Base-by-base conservation (phyloP, 2,888 invertebrate genomes). In the Sepiola atlantica region DNA sequence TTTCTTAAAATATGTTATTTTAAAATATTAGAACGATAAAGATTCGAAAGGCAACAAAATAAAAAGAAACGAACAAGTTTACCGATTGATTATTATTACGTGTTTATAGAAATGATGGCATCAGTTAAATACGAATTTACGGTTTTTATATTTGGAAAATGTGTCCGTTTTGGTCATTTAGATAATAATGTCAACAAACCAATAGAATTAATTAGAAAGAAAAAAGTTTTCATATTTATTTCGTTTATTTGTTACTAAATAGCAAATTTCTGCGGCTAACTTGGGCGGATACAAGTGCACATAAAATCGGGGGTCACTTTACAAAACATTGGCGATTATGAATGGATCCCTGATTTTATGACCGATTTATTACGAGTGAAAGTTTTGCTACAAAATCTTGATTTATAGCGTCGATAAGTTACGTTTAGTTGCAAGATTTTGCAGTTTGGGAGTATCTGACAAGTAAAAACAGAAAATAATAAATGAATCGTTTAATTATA, bases 251-350 rank as follows among this genome's bases (percentile, higher is more conserved):
- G 16, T 92, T 92, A 92, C 28, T 35, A 92, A 28, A 35, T 54
- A 10, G 28, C 14, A 28, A 14, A 55, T 54, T 92, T 92, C 55
- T 92, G 28, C 55, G 28, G 92, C n/a, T 28, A 35, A 92, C 55
- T 92, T 92, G 92, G 45, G 45, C 35, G 55, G 92, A 55, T 92
- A 54, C 35, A 92, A 92, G 28, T n/a, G n/a, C 92, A 92, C 35
- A 55, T 92, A 92, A 54, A 55, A 92, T 92, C 92, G 55, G 92
- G 92, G 92, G 8, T 45, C 55, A 35, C 32, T 54, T n/a, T 77
- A n/a, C 18, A n/a, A 77, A 18, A n/a, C 14, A 10, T 18, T 14
- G 32, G n/a, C 77, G 32, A 77, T 77, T 77, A 77, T 18, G n/a
- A 77, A 77, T 18, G n/a, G n/a, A n/a, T 77, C 77, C 77, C 77